Evolutionary conservation across 2,888 invertebrate genomes (phyloP), one percentile per base, ranked within the genome.

Genomic region (Spisula solida): DNA sequence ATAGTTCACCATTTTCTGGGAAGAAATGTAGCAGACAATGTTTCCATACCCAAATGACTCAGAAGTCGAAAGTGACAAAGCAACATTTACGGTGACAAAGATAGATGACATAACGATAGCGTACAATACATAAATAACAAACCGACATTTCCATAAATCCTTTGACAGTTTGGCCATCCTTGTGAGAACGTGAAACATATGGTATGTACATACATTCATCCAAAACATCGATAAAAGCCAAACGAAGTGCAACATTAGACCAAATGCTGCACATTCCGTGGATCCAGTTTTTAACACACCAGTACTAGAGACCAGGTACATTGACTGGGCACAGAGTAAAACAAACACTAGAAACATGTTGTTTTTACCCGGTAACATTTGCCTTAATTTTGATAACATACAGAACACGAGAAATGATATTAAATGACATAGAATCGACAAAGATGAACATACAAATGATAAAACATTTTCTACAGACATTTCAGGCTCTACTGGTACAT

Each of bases 331-430:
- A 14, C 60, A 29, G 20, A 81, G 10, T 16, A 86, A 29, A 14
- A 56, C 8, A 14, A 60, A 31, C 18, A 47, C 51, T 8, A 56
- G 79, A 25, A 81, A 29, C 88, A 91, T 86, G 55, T 80, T 91
- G 80, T 83, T 89, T 41, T 84, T 87, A 34, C 91, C 89, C 0
- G 91, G 91, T 20, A 91, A 51, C 10, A 88, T 86, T 51, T 82
- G 41, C 25, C 88, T 66, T 75, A 91, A 78, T 12, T 84, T 79
- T 8, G 89, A 81, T 66, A 91, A 70, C 1, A 75, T 31, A 34
- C 20, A 29, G 31, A 41, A 86, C 5, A 48, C 66, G 10, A 47
- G 20, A 60, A 84, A 51, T 20, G 91, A 81, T 18, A 91, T 8
- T 20, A 81, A 10, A 78, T 89, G 86, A 83, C 86, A 88, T 18